These are phyloP conservation scores for Cirrhinus mrigala DNA, from an alignment of 2,797 vertebrate genomes.

Conservation along the genomic window DNA sequence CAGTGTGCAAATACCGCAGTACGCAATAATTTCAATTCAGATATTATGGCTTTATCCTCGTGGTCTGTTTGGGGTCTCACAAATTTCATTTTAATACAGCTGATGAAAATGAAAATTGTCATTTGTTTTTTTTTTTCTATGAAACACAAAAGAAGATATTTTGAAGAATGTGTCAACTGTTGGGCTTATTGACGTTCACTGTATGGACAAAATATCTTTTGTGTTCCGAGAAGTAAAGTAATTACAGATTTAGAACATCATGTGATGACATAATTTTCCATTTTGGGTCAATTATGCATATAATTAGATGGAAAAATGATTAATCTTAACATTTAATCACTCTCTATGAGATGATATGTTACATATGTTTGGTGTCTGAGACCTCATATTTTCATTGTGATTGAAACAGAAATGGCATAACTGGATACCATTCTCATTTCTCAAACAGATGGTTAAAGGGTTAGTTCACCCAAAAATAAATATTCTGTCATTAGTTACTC, in stretches of 20 bases:
- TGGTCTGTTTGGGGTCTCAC: background rate
- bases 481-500: no score
- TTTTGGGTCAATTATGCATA: background rate
- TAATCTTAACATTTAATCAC: background rate
- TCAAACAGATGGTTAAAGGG: background rate
- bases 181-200: background rate
- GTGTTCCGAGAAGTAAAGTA: background rate
- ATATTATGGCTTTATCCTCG: background rate
- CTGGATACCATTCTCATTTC: background rate
- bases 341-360: background rate
- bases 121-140: background rate
- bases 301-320: background rate
- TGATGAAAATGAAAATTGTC: background rate
- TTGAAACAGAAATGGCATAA: background rate
- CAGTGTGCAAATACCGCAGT: background rate
- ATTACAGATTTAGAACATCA: background rate
- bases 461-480: no score
- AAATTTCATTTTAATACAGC: background rate
- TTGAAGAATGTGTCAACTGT: background rate
- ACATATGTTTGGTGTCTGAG: background rate
- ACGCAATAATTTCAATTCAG: conserved; percentile 21
- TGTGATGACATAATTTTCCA: background rate
- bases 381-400: background rate
- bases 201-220: background rate
- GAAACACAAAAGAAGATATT: background rate